Base-by-base conservation (phyloP, 53 echinoderm and acorn worm genomes). In the Apostichopus leukothele region DNA sequence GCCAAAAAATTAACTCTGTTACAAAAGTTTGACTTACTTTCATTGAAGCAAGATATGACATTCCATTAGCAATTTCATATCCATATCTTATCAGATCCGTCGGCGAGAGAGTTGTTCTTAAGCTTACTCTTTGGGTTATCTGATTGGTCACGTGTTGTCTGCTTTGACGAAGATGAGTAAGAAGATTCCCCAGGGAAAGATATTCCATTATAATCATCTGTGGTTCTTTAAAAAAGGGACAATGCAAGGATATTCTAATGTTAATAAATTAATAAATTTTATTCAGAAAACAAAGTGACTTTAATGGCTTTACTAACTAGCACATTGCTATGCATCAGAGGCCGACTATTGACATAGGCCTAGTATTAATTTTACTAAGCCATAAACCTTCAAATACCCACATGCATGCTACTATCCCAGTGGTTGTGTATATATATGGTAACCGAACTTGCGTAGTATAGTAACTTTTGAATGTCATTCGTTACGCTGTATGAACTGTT, bases 11-110 rank as follows among this genome's bases (percentile, higher is more conserved):
- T 39, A 39, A 39, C 39, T 39, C 39, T 39, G 2, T 39, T 63
- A 63, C 63, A 13, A 13, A 63, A 63, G 16, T 11, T 7, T 11
- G 63, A 5, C 89, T 87, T 86, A 95, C 95, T 92, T 88, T 95
- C 95, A 95, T 95, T 14, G 92, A 93, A 5, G 95, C 86, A 11
- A 95, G 92, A 66, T 95, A 95, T 6, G 91, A 90, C 95, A 95
- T 95, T 8, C 89, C 95, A 54, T 95, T 95, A 25, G 95, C 95
- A 12, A 95, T 93, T 83, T 95, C 95, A 63, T 95, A 95, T 14
- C 93, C 90, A 75, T 89, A 93, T 74, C 93, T 78, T 26, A 95
- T 89, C 51, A 95, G 95, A 71, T 95, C 95, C 1, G 93, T 95
- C 23, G 95, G 93, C 11, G 93, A 90, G 68, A 95, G 88, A 0